These are phyloP conservation scores for Tetragnatha versicolor DNA, from an alignment of 1,140 invertebrate genomes.

Conservation along the genomic window DNA sequence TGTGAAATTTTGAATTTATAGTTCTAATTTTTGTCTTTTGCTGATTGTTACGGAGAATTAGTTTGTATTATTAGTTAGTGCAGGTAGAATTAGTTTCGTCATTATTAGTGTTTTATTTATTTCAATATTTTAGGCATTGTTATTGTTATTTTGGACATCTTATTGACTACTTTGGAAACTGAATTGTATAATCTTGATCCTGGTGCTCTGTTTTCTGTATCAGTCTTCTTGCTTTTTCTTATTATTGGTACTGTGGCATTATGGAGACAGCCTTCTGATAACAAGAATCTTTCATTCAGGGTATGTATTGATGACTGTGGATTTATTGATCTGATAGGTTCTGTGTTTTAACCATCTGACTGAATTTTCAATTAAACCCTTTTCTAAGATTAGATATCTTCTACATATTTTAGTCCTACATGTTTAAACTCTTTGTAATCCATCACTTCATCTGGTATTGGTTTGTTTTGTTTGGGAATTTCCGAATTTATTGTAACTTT, in stretches of 20 bases:
- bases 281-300: conserved; percentile 52
- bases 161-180: conserved; percentile 39
- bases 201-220: conserved; percentile 31
- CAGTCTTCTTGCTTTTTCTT: conserved; percentile 36
- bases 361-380: neutral
- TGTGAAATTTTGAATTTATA: neutral
- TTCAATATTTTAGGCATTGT: conserved; percentile 30
- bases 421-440: neutral
- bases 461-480: neutral
- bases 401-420: neutral
- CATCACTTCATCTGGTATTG: neutral
- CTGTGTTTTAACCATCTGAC: neutral
- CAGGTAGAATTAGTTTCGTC: neutral
- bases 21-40: neutral
- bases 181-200: conserved; percentile 45
- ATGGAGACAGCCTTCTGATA: conserved; percentile 53
- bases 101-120: neutral
- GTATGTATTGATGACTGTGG: neutral
- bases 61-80: neutral
- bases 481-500: neutral
- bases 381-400: neutral
- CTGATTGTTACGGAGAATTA: neutral
- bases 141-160: conserved; percentile 46
- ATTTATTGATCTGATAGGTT: neutral
- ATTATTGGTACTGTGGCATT: conserved; percentile 45